Evolutionary conservation across 2,888 invertebrate species (phyloP), one percentile per base, ranked within the genome.

Genomic region (Euclidia mi): DNA sequence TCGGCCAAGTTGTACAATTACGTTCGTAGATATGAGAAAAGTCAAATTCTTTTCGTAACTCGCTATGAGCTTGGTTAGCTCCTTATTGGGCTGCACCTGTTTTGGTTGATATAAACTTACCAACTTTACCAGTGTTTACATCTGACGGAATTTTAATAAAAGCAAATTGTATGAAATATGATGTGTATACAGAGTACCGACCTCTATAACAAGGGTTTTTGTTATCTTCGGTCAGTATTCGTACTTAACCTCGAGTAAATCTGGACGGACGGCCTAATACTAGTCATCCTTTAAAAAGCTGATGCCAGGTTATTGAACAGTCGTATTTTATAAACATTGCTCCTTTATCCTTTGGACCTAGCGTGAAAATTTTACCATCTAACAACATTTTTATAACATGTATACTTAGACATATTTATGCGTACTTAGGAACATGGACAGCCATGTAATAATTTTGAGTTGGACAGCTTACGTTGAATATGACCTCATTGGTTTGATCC

Each of bases 11-110:
- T 61, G 50, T 42, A 70, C 65, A 67, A 60, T 71, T 71, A 55
- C 46, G 67, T 67, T 57, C 56, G 61, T 51, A 46, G 56, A 71
- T 75, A 65, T 65, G 65, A 63, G 61, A 52, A 67, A 75, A 75
- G 65, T 70, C 58, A 56, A 59, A 69, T 69, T 70, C 53, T 58
- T 60, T 67, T 65, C 35, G 67, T 64, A 57, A 67, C 62, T 75
- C 49, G 37, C 71, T 58, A 61, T 53, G 57, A 55, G 46, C 64
- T 57, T 48, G 66, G 57, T 68, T 52, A 68, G 35, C 25, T 51
- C 38, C 49, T 71, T 61, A 62, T 53, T 31, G 43, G 17, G 31
- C 12, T 38, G 49, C 58, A 61, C 51, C 57, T 53, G 61, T 56
- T 61, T 61, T 28, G 11, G 35, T 55, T 49, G 56, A 41, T 46